Base-by-base conservation (phyloP, 2,888 invertebrate genomes). In the Pyrgus malvae region DNA sequence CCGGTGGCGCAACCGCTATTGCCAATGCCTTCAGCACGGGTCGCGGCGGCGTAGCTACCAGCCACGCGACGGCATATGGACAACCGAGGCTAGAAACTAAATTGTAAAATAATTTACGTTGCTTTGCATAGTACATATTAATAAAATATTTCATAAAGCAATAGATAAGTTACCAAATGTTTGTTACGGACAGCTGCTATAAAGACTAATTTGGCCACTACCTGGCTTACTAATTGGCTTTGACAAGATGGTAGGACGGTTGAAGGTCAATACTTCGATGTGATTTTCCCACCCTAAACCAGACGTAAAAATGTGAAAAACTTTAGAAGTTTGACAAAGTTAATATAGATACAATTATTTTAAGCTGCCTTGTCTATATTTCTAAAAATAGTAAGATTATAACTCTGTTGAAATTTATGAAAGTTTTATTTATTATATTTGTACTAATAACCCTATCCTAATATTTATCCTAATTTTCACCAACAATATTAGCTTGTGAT, bases 1-100 rank as follows among this genome's bases (percentile, higher is more conserved):
- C 92, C 0, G 92, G 93, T 2, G 91, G 92, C 0, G 92, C 93
- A 8, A 93, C 93, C 0, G 94, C 94, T 1, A 92, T 95, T 12
- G 94, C 95, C 21, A 95, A 95, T 69, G 93, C 94, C 54, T 94
- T 93, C 73, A 94, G 94, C 70, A 94, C 94, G 0, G 93, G 93
- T 1, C 92, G 92, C 60, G 93, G 94, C 2, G 94, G 94, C 1
- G 92, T 94, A 1, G 94, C 94, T 8, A 93, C 92, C 55, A 94
- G 94, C 62, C 93, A 94, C 62, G 94, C 95, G 0, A 94, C 94
- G 0, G 93, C 94, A 0, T 94, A 94, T 68, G 94, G 94, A 2
- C 91, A 91, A 41, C 91, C 93, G 1, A 79, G 92, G 70, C 78
- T 87, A 57, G 82, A 86, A 60, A 79, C 35, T 1, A 44, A 51